Evolutionary conservation across 2,888 invertebrate species (phyloP).

Genomic region (Penaeus monodon): DNA sequence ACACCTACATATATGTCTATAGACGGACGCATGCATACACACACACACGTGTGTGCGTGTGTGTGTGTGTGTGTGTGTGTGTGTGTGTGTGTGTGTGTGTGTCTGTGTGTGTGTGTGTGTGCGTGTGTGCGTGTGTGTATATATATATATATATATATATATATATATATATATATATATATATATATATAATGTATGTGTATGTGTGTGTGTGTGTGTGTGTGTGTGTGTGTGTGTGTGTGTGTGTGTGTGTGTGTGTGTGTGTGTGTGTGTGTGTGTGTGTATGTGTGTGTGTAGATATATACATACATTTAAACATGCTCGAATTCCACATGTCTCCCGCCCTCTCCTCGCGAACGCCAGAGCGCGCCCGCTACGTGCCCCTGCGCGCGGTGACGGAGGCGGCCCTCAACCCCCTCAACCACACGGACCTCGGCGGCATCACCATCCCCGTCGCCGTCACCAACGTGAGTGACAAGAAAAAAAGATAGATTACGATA

Average conservation of each 20-base stretch:
- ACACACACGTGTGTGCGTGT: neutral
- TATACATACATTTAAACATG: neutral
- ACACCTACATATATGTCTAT: neutral
- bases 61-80: neutral
- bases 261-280: neutral
- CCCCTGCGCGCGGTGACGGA: too few species aligned
- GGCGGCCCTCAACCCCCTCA: too few species aligned
- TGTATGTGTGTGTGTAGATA: neutral
- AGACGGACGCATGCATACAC: neutral
- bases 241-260: conserved; percentile 2
- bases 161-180: neutral
- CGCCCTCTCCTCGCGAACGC: too few species aligned
- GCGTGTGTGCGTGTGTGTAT: neutral
- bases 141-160: neutral
- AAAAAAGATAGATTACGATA: too few species aligned
- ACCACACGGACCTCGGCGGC: too few species aligned
- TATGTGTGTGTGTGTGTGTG: neutral
- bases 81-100: neutral
- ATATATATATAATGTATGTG: neutral
- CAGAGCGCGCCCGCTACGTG: too few species aligned
- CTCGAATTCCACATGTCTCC: too few species aligned
- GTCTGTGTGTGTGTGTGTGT: neutral
- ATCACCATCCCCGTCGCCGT: too few species aligned
- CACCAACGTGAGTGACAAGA: too few species aligned
- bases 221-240: neutral